Base-by-base conservation (phyloP, 1,140 invertebrate species). In the Euglossa dilemma region DNA sequence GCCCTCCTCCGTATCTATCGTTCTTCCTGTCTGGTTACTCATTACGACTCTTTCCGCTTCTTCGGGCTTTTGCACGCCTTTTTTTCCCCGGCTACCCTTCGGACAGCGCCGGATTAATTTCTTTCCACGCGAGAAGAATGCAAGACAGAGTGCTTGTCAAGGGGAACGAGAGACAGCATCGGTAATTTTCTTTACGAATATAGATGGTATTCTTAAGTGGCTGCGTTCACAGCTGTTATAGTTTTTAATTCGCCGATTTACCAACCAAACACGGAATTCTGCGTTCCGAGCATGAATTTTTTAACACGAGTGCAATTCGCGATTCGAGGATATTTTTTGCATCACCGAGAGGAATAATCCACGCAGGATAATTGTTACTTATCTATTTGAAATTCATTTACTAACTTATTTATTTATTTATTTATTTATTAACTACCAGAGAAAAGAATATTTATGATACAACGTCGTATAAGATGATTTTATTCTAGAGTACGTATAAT, bases 1-100 rank as follows among this genome's bases (percentile, higher is more conserved):
- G 52, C 12, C 64, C 54, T 45, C 54, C 61, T 43, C 73, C 28
- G 20, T 77, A 83, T 63, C 73, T 76, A 77, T 75, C 80, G 52
- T 20, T 70, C 64, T 59, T 64, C 73, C 56, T 75, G 80, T 69
- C 80, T 61, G 54, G 54, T 79, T 70, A 79, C 77, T 79, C 77
- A 57, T 78, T 56, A 69, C 66, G 66, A 50, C 52, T 61, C 50
- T 73, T 64, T 73, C 28, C 61, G 47, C 47, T 61, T 80, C 69
- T 73, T 45, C 50, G 71, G 20, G 8, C 69, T 25, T 20, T 47
- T 70, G 69, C 69, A 2, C 69, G 23, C 36, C 71, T 56, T 73
- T 47, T 23, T 43, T 66, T n/a, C 12, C 6, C 4, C 14, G 36
- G 8, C 43, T 18, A 43, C 23, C 43, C 73, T 23, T 63, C 73